These are phyloP conservation scores for Neotragus moschatus DNA, from an alignment of 2,113 vertebrate genomes.

Conservation along the genomic window DNA sequence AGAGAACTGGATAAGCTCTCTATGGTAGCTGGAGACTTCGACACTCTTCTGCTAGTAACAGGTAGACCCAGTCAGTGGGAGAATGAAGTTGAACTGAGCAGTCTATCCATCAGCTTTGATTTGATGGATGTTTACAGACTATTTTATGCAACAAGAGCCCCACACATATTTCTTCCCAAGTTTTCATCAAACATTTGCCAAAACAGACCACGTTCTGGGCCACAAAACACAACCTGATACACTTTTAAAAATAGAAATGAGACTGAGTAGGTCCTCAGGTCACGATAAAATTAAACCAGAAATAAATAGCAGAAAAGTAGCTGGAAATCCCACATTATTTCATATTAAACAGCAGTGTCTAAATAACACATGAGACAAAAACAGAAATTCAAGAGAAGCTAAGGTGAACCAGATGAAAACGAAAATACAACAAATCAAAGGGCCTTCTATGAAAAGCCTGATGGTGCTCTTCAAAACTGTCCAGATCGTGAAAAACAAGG, in stretches of 20 bases:
- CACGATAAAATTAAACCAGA: background rate
- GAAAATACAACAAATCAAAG: background rate
- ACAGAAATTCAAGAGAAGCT: background rate
- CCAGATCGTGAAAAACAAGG: too few relatives aligned
- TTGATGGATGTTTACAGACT: background rate
- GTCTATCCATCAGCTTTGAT: background rate
- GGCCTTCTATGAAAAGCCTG: background rate
- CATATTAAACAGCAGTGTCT: background rate
- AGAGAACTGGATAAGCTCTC: background rate
- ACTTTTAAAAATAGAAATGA: background rate
- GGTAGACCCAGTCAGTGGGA: background rate
- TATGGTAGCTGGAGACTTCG: rapidly evolving
- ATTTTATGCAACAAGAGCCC: background rate
- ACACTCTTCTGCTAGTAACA: background rate
- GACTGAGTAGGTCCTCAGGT: background rate
- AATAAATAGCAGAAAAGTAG: background rate
- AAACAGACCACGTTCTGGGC: background rate
- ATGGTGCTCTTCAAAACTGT: background rate
- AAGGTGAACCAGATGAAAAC: background rate
- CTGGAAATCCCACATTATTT: background rate
- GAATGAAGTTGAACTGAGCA: too few relatives aligned
- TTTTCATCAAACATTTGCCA: background rate
- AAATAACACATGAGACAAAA: background rate
- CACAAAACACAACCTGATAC: background rate
- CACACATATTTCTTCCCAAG: background rate